Evolutionary conservation across 2,113 vertebrate genomes (phyloP).

Genomic region (Cavia porcellus): DNA sequence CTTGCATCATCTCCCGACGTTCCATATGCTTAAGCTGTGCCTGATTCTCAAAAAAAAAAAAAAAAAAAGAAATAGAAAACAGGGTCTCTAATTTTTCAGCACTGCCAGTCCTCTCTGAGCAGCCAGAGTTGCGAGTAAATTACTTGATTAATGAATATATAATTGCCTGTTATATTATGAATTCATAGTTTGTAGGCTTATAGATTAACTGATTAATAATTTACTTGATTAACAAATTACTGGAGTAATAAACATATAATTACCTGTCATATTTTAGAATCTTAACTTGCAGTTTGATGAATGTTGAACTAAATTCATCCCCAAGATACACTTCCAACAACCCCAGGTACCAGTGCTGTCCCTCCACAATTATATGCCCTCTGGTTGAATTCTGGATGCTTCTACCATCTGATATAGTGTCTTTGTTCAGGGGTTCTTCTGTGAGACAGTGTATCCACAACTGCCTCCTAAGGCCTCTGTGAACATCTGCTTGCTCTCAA

Average conservation of each 20-base stretch:
- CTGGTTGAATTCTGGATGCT: not conserved
- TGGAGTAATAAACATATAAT: constrained; percentile 51
- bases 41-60: not conserved
- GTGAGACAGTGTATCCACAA: not conserved
- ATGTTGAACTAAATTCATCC: not conserved
- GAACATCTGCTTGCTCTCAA: not conserved
- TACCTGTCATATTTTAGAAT: constrained; percentile 25
- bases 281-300: constrained; percentile 24
- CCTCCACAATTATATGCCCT: not conserved
- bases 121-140: constrained; percentile 18
- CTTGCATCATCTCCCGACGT: not conserved
- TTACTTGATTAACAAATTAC: constrained; percentile 51
- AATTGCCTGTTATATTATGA: constrained; percentile 41
- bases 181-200: constrained; percentile 4
- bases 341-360: not conserved
- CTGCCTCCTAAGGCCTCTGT: not conserved
- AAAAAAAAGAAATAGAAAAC: not conserved
- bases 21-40: not conserved
- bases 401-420: not conserved
- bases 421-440: not conserved
- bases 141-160: constrained; percentile 32
- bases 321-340: not conserved
- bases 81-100: not conserved
- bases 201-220: constrained; percentile 51
- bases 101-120: not conserved